Evolutionary conservation across 1,140 invertebrate species (phyloP).

Genomic region (Scaptomyza hsui): DNA sequence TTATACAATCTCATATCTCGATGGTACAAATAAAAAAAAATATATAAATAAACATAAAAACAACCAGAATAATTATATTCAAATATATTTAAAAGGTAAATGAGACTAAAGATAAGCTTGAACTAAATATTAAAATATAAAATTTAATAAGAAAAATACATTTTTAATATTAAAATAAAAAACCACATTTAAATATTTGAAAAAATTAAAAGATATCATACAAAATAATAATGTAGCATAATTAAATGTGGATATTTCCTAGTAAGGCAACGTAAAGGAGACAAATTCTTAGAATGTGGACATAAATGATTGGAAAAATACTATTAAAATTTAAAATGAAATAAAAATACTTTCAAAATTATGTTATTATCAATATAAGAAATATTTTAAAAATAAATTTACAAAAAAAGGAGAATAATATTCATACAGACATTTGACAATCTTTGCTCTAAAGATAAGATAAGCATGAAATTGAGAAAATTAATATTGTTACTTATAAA

Average conservation of each 20-base stretch:
- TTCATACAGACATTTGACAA: slow-evolving; percentile 49
- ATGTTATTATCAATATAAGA: too few relatives aligned
- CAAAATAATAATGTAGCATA: background rate
- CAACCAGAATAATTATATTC: background rate
- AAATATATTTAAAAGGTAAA: background rate
- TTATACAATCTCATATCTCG: background rate
- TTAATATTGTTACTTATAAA: slow-evolving; percentile 42
- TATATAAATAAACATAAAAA: background rate
- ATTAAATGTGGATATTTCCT: slow-evolving; percentile 10
- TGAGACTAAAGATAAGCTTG: background rate
- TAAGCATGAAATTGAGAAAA: slow-evolving; percentile 5
- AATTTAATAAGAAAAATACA: too few relatives aligned
- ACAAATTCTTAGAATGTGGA: slow-evolving; percentile 24
- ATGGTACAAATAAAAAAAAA: slow-evolving; percentile 8
- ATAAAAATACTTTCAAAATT: too few relatives aligned
- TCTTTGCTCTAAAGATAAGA: slow-evolving; percentile 34
- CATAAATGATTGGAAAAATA: background rate
- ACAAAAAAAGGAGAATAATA: slow-evolving; percentile 9
- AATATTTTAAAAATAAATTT: too few relatives aligned
- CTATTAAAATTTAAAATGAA: background rate
- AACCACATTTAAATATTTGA: too few relatives aligned
- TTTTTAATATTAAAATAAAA: too few relatives aligned
- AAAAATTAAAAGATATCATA: background rate
- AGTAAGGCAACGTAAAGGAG: slow-evolving; percentile 28
- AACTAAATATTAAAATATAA: background rate